phyloP scores from a whole-genome alignment of 2,797 vertebrate genomes.

The Cercopithecus diana region DNA sequence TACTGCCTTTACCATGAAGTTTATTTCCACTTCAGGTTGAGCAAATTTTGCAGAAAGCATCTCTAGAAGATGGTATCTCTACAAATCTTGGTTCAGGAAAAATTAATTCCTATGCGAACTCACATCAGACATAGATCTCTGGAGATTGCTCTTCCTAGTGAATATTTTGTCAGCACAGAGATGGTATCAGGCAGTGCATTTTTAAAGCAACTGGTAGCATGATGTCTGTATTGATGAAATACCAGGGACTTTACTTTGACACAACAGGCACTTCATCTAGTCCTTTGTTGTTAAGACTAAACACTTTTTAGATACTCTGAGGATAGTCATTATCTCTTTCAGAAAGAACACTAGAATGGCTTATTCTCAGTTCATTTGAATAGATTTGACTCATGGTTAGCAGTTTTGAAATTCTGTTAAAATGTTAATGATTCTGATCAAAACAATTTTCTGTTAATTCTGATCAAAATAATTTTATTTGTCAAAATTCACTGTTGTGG shows the following conservation, averaged over 20 bases:
- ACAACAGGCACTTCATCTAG: background rate
- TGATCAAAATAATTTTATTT: conserved; percentile 38
- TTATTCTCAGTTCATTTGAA: background rate
- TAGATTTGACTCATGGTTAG: conserved; percentile 18
- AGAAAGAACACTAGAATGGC: background rate
- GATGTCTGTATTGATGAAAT: background rate
- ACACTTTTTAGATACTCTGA: conserved; percentile 6
- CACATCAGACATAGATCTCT: background rate
- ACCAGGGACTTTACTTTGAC: background rate
- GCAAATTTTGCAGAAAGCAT: background rate
- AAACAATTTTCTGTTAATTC: conserved; percentile 16
- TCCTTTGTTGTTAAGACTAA: conserved; percentile 33
- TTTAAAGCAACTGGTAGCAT: background rate
- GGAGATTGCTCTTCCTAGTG: background rate
- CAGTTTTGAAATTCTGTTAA: conserved; percentile 57
- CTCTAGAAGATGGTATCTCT: conserved; percentile 16
- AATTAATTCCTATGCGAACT: background rate
- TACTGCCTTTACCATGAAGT: background rate
- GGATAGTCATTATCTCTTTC: conserved; percentile 28
- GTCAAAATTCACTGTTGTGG: conserved; percentile 1
- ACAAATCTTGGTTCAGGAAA: conserved; percentile 13
- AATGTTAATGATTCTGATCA: background rate
- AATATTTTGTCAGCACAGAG: background rate
- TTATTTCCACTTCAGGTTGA: background rate
- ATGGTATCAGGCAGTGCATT: background rate